phyloP scores from a whole-genome alignment of 2,113 vertebrate genomes.

The Notarius lentiginosus region DNA sequence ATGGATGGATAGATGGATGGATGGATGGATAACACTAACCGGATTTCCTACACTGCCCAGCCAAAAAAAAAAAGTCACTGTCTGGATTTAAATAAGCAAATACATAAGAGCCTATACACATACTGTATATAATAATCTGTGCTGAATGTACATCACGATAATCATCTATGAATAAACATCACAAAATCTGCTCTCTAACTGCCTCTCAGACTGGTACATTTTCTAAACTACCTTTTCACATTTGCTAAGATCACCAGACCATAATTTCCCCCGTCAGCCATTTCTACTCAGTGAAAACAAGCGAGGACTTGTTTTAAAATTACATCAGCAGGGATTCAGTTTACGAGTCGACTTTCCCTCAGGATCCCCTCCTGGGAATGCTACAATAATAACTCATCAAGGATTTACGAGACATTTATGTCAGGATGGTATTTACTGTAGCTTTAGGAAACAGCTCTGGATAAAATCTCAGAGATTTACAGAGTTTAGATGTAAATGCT shows the following conservation, averaged over 20 bases:
- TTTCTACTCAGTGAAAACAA: neutral
- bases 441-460: neutral
- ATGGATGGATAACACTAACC: too few species aligned
- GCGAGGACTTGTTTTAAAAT: neutral
- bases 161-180: neutral
- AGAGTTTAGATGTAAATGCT: neutral
- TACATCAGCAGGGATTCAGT: neutral
- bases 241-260: neutral
- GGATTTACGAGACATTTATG: neutral
- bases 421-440: neutral
- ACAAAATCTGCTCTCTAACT: neutral
- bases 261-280: neutral
- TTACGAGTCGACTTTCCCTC: neutral
- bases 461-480: neutral
- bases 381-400: constrained; percentile 17
- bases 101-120: too few species aligned
- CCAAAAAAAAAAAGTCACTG: too few species aligned
- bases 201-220: neutral
- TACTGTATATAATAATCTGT: neutral
- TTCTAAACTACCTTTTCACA: neutral
- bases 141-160: neutral
- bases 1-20: too few species aligned
- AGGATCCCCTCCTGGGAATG: neutral
- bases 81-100: too few species aligned
- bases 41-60: too few species aligned